Evolutionary conservation across 2,888 invertebrate genomes (phyloP).

Genomic region (Hemithea aestivaria): DNA sequence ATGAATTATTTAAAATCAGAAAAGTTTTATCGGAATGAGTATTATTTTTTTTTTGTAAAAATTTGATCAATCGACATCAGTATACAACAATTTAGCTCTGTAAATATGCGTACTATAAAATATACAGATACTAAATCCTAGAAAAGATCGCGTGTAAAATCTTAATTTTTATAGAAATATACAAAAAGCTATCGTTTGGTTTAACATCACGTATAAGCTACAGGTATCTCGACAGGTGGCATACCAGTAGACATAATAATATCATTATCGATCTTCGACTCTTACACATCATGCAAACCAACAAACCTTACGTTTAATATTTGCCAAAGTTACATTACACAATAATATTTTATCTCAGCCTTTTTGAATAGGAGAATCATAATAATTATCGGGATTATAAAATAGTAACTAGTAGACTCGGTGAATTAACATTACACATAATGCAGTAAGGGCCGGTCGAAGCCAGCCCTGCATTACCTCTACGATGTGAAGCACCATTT

Average conservation of each 20-base stretch:
- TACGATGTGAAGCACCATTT: slow-evolving; percentile 78
- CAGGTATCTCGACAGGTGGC: slow-evolving; percentile 29
- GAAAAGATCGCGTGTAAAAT: slow-evolving; percentile 63
- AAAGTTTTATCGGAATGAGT: slow-evolving; percentile 8
- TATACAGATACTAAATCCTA: slow-evolving; percentile 62
- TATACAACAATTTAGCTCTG: slow-evolving; percentile 24
- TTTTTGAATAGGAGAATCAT: slow-evolving; percentile 77
- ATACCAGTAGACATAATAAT: slow-evolving; percentile 10
- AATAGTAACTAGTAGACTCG: slow-evolving; percentile 64
- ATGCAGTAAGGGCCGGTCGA: slow-evolving; percentile 31
- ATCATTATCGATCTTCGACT: slow-evolving; percentile 27
- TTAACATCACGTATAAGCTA: slow-evolving; percentile 56
- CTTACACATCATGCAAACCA: slow-evolving; percentile 38
- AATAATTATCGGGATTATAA: slow-evolving; percentile 67
- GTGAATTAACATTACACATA: slow-evolving; percentile 61
- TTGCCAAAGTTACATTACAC: slow-evolving; percentile 70
- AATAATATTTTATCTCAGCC: slow-evolving; percentile 68
- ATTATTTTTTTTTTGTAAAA: slow-evolving; percentile 13
- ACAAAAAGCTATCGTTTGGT: slow-evolving; percentile 70
- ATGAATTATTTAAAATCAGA: neutral
- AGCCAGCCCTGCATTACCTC: slow-evolving; percentile 41
- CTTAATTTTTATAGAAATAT: slow-evolving; percentile 71
- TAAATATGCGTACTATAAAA: slow-evolving; percentile 55
- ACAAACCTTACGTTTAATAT: slow-evolving; percentile 50
- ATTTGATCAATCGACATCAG: slow-evolving; percentile 16